These are phyloP conservation scores for Thryonomys swinderianus DNA, from an alignment of 2,113 vertebrate genomes.

Conservation along the genomic window DNA sequence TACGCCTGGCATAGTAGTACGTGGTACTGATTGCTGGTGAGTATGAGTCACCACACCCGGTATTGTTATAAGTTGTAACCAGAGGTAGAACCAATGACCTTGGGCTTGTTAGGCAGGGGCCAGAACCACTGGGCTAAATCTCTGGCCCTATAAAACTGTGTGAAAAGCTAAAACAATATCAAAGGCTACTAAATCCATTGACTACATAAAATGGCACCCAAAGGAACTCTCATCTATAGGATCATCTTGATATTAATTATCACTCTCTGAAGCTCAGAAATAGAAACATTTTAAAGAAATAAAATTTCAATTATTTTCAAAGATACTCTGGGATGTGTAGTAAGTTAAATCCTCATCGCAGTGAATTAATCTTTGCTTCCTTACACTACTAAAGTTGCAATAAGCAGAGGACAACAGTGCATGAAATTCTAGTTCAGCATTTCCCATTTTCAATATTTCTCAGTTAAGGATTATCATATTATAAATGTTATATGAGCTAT, in stretches of 20 bases:
- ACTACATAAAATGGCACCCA: neutral
- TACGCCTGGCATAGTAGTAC: too few relatives aligned
- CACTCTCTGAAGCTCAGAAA: neutral
- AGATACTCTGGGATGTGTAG: neutral
- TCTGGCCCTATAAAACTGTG: too few relatives aligned
- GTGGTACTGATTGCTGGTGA: too few relatives aligned
- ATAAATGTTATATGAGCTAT: neutral
- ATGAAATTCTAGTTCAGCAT: neutral
- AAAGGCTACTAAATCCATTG: neutral
- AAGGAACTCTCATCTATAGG: neutral
- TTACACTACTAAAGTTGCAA: neutral
- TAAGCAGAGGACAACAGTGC: neutral
- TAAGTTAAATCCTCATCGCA: neutral
- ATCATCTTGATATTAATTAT: neutral
- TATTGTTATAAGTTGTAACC: too few relatives aligned
- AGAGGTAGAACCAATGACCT: too few relatives aligned
- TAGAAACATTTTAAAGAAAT: neutral
- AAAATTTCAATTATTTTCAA: slow-evolving; percentile 36
- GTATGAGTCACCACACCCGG: too few relatives aligned
- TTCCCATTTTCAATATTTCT: slow-evolving; percentile 10
- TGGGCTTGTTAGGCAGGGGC: too few relatives aligned
- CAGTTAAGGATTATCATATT: neutral
- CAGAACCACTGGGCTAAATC: too few relatives aligned
- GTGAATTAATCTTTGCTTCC: neutral
- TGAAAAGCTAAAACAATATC: neutral